Base-by-base conservation (phyloP, 2,113 vertebrate species). In the Callipepla californica region DNA sequence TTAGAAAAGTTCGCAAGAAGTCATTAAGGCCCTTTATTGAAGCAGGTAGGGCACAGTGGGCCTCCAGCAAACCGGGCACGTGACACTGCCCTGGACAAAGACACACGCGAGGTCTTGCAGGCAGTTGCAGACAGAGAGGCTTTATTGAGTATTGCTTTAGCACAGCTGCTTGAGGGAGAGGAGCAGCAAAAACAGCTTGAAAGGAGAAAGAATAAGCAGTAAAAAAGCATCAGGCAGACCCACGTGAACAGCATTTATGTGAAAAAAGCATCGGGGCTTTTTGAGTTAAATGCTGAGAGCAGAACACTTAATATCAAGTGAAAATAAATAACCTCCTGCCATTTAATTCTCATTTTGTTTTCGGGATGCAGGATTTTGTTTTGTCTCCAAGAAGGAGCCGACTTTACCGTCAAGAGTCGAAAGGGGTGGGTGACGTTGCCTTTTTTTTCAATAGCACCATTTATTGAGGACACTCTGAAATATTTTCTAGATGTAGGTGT, bases 301-400 rank as follows among this genome's bases (percentile, higher is more conserved):
- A 80, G 47, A 84, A 91, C 81, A 66, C 74, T 83, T 90, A 38
- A 55, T 70, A 72, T 72, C 87, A 87, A 81, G 69, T 70, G 59
- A 47, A 82, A 80, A 90, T 45, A 91, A 89, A 72, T 40, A 14
- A 68, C 80, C 61, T 92, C 77, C 65, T 89, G 77, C 69, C 94
- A 74, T 84, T 91, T 63, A 81, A 89, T 93, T 94, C 66, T 15
- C 51, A 26, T 75, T 84, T 23, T n/a, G 15, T 79, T 81, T 87
- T 44, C 51, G 70, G 58, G 38, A 84, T 89, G 86, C 34, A 72
- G 40, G 57, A 18, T 67, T 93, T 94, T 85, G 18, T 69, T 69
- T 89, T 58, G 47, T 75, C 51, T 69, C 40, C 51, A 26, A 84
- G 74, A 53, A 80, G n/a, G n/a, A 87, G 40, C 40, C 79, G 62